phyloP scores from a whole-genome alignment of 92 coral and sea anemone species.

The Siderastrea siderea region DNA sequence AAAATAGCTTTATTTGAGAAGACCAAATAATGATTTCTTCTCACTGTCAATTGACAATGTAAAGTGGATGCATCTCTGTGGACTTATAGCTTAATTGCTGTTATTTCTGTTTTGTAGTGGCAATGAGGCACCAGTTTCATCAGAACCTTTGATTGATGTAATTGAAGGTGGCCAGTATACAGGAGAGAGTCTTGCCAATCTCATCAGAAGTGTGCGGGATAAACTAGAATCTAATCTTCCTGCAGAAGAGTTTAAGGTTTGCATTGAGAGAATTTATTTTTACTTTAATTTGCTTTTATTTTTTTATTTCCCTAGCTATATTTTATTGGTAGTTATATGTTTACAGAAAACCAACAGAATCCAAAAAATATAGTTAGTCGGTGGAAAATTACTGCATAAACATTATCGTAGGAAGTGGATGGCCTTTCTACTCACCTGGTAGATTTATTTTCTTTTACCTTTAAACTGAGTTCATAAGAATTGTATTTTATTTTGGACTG shows the following conservation, averaged over 20 bases:
- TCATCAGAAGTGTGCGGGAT: constrained; percentile 73
- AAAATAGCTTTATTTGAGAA: too few species aligned
- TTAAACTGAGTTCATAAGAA: too few species aligned
- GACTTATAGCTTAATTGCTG: not conserved
- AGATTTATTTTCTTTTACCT: too few species aligned
- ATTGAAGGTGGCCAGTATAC: constrained; percentile 81
- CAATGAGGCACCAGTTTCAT: constrained; percentile 50
- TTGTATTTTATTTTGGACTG: too few species aligned
- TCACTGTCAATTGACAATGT: too few species aligned
- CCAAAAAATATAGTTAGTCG: too few species aligned
- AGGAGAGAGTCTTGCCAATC: constrained; percentile 78
- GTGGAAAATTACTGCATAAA: too few species aligned
- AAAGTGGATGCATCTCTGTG: too few species aligned
- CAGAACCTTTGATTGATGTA: constrained; percentile 82
- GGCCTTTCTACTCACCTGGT: too few species aligned
- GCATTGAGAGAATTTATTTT: not conserved
- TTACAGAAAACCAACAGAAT: too few species aligned
- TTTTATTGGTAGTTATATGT: not conserved
- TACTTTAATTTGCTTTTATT: not conserved
- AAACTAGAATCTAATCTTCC: constrained; percentile 77
- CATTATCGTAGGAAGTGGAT: too few species aligned
- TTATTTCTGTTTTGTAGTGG: constrained; percentile 46
- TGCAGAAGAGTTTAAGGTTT: constrained; percentile 87
- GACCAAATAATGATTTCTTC: too few species aligned
- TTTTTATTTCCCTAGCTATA: not conserved